phyloP scores from a whole-genome alignment of 2,888 invertebrate species.

The Arctia plantaginis region DNA sequence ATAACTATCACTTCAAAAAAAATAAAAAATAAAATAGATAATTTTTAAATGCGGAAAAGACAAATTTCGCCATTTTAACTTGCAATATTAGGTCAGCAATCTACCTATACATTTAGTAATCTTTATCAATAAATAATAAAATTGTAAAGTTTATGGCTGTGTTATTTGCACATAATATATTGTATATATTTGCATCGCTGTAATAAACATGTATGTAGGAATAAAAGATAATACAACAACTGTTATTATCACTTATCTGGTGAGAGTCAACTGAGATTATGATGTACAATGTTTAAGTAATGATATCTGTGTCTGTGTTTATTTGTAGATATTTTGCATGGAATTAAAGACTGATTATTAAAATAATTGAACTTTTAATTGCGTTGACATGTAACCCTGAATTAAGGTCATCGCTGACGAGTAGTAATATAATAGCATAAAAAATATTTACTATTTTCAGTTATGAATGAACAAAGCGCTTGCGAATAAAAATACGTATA shows the following conservation, averaged over 20 bases:
- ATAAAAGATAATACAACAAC: neutral
- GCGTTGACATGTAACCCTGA: neutral
- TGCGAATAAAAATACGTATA: no score
- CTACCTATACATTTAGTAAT: neutral
- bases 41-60: neutral
- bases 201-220: slow-evolving; percentile 1
- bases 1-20: neutral
- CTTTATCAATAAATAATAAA: neutral
- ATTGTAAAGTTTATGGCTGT: neutral
- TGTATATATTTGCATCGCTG: slow-evolving; percentile 2
- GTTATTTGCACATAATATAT: neutral
- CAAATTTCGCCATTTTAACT: neutral
- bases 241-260: slow-evolving; percentile 12
- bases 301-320: slow-evolving; percentile 10
- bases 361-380: slow-evolving; percentile 20
- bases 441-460: no score
- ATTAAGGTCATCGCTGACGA: no score
- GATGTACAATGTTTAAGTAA: slow-evolving; percentile 7
- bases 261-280: slow-evolving; percentile 31
- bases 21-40: neutral
- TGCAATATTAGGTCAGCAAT: neutral
- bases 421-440: no score
- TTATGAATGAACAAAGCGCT: neutral
- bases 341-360: slow-evolving; percentile 56
- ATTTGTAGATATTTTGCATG: slow-evolving; percentile 33